Evolutionary conservation across 1,140 invertebrate species (phyloP).

Genomic region (Cephus cinctus): DNA sequence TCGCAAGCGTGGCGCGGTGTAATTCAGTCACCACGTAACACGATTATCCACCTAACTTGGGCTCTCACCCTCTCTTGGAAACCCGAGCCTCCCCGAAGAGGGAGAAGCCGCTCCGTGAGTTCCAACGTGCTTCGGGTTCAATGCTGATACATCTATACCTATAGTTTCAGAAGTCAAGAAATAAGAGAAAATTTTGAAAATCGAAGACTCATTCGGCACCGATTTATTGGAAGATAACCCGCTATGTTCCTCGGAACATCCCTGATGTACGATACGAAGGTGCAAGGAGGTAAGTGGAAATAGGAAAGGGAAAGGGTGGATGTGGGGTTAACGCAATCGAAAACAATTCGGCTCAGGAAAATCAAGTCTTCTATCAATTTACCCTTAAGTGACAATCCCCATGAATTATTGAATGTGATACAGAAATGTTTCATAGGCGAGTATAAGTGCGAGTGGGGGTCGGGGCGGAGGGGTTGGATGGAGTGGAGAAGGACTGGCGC

Average conservation of each 20-base stretch:
- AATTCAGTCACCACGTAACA: slow-evolving; percentile 40
- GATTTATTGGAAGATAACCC: too few relatives aligned
- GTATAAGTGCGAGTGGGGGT: neutral
- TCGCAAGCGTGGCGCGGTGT: slow-evolving; percentile 32
- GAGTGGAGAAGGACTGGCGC: too few relatives aligned
- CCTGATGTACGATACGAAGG: too few relatives aligned
- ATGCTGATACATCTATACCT: too few relatives aligned
- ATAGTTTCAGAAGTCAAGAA: neutral
- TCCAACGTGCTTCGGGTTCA: too few relatives aligned
- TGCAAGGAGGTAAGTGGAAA: too few relatives aligned
- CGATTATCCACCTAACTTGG: slow-evolving; percentile 34
- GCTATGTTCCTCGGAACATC: too few relatives aligned
- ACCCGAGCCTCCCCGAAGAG: neutral
- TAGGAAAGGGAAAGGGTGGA: neutral
- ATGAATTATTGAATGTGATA: slow-evolving; percentile 6
- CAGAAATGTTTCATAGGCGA: neutral
- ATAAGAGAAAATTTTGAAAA: neutral
- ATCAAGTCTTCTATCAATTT: slow-evolving; percentile 19
- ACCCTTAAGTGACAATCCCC: slow-evolving; percentile 26
- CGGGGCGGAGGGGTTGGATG: neutral
- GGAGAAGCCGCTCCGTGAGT: neutral
- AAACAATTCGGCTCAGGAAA: slow-evolving; percentile 18
- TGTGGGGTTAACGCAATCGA: slow-evolving; percentile 19
- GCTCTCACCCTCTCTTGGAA: slow-evolving; percentile 10
- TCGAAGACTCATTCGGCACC: too few relatives aligned